phyloP scores from a whole-genome alignment of 2,797 vertebrate genomes.

The Acridotheres tristis region DNA sequence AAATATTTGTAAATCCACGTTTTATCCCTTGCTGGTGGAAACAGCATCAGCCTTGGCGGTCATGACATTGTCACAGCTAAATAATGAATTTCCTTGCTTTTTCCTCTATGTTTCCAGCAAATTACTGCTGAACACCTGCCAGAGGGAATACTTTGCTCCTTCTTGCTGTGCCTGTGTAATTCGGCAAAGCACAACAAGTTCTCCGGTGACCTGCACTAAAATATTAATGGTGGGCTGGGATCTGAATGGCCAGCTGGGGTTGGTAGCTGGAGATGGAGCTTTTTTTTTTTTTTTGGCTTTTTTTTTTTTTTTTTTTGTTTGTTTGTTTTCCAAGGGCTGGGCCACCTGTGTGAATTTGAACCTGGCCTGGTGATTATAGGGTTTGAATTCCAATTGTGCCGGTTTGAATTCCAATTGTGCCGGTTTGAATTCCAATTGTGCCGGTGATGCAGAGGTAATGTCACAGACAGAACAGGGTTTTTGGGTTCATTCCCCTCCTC shows the following conservation, averaged over 20 bases:
- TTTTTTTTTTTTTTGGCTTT: neutral
- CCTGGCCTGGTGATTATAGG: accelerated
- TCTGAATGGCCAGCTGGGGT: neutral
- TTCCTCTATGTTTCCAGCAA: neutral
- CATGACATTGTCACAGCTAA: conserved; percentile 46
- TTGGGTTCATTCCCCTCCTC: neutral
- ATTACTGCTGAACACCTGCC: conserved; percentile 54
- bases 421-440: neutral
- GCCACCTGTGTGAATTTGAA: neutral
- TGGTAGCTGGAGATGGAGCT: neutral
- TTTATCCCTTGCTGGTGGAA: neutral
- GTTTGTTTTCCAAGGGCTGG: neutral
- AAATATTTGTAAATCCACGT: accelerated
- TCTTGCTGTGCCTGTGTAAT: neutral
- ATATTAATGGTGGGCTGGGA: neutral
- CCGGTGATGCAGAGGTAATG: neutral
- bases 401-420: neutral
- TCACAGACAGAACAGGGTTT: accelerated
- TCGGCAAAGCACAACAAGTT: neutral
- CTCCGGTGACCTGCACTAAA: neutral
- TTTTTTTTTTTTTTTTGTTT: neutral
- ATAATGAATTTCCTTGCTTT: neutral
- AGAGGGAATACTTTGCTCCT: conserved; percentile 22
- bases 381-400: neutral
- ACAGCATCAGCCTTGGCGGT: neutral